Evolutionary conservation across 2,888 invertebrate genomes (phyloP).

Genomic region (Beris chalybata): DNA sequence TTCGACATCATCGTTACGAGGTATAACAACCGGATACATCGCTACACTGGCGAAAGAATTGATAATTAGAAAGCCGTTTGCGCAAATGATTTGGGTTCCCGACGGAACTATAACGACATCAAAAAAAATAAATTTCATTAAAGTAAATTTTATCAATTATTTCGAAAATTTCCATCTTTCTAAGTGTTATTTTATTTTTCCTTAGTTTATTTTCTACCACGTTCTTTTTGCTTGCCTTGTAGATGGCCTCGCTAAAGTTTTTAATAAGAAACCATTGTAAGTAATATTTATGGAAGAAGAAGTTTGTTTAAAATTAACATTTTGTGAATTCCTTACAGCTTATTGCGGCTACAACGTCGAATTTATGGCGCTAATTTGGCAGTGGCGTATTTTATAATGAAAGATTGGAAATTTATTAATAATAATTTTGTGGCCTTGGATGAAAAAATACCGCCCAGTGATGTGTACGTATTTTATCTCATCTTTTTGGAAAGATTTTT

Average conservation of each 20-base stretch:
- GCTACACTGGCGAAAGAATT: slow-evolving; percentile 60
- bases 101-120: slow-evolving; percentile 63
- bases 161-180: neutral
- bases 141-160: slow-evolving; percentile 50
- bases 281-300: slow-evolving; percentile 42
- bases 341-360: slow-evolving; percentile 77
- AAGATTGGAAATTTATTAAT: slow-evolving; percentile 78
- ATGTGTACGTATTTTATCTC: slow-evolving; percentile 54
- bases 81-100: slow-evolving; percentile 71
- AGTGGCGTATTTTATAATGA: slow-evolving; percentile 71
- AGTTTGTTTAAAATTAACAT: neutral
- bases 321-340: slow-evolving; percentile 58
- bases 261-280: slow-evolving; percentile 73
- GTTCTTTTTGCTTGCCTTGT: slow-evolving; percentile 76
- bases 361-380: slow-evolving; percentile 75
- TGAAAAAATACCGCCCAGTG: slow-evolving; percentile 57
- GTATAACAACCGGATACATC: slow-evolving; percentile 67
- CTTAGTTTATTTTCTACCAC: slow-evolving; percentile 70
- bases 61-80: slow-evolving; percentile 64
- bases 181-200: neutral
- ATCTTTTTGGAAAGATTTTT: slow-evolving; percentile 4
- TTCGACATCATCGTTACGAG: slow-evolving; percentile 71
- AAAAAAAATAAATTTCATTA: slow-evolving; percentile 65
- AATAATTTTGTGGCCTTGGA: slow-evolving; percentile 63
- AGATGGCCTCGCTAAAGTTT: slow-evolving; percentile 66